Conservation (phyloP, 2,888 invertebrate species). For the Cheilosia vernalis region DNA sequence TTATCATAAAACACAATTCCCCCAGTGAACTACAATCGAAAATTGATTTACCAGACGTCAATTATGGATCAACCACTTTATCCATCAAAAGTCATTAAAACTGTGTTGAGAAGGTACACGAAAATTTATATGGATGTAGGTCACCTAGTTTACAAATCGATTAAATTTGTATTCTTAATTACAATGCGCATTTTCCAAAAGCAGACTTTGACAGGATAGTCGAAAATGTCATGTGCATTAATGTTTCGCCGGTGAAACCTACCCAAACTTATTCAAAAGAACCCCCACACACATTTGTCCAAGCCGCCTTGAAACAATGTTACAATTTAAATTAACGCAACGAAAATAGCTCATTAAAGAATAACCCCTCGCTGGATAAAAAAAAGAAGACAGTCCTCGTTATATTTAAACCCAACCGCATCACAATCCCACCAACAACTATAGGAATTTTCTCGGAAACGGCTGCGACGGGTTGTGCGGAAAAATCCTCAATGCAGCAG, state of each 20-base stretch:
- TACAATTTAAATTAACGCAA: conserved; percentile 1
- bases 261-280: not conserved
- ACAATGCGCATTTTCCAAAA: too few relatives aligned
- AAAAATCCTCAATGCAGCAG: conserved; percentile 54
- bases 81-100: too few relatives aligned
- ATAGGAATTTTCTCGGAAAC: conserved; percentile 25
- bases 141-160: too few relatives aligned
- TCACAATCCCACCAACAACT: conserved; percentile 36
- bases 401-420: conserved; percentile 52
- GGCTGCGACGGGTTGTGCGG: conserved; percentile 24
- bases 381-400: conserved; percentile 29
- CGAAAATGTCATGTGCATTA: too few relatives aligned
- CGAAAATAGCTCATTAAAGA: conserved; percentile 22
- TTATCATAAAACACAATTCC: too few relatives aligned
- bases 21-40: too few relatives aligned
- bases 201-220: too few relatives aligned
- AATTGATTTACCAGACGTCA: too few relatives aligned
- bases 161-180: too few relatives aligned
- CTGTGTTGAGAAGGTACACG: too few relatives aligned
- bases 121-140: too few relatives aligned
- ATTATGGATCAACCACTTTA: too few relatives aligned
- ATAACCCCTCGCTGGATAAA: not conserved
- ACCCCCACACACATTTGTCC: not conserved
- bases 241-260: not conserved
- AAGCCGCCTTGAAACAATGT: not conserved